Conservation (phyloP, 2,113 vertebrate genomes). For the Caloenas nicobarica region DNA sequence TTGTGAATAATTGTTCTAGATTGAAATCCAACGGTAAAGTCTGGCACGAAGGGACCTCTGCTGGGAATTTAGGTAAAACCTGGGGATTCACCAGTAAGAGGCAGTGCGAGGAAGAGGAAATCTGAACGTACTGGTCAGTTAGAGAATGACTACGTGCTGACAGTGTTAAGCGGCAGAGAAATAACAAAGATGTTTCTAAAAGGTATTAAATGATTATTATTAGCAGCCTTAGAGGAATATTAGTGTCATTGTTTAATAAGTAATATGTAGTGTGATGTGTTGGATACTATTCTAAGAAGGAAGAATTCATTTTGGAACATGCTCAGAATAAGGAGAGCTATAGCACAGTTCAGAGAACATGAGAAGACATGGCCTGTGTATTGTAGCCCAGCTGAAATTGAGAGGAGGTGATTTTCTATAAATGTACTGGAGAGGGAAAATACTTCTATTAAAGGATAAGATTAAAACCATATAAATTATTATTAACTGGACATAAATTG, state of each 20-base stretch:
- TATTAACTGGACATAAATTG: neutral
- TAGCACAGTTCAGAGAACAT: neutral
- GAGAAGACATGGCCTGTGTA: neutral
- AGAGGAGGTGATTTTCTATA: neutral
- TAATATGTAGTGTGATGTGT: neutral
- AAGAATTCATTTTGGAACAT: neutral
- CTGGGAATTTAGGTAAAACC: neutral
- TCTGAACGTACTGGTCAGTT: neutral
- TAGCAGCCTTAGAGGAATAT: neutral
- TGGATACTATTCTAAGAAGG: neutral
- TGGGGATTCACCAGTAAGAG: neutral
- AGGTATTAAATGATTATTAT: neutral
- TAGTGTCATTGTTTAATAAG: neutral
- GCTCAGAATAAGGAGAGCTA: neutral
- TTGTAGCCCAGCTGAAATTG: neutral
- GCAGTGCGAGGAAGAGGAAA: neutral
- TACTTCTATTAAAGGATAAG: neutral
- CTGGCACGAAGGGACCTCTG: neutral
- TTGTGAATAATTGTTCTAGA: neutral
- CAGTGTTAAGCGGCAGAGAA: neutral
- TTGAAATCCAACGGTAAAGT: neutral
- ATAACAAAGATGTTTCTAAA: neutral
- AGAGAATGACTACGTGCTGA: neutral
- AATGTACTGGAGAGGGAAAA: neutral
- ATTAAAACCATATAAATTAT: neutral